phyloP scores from a whole-genome alignment of 1,140 invertebrate genomes.

The Metopolophium dirhodum region DNA sequence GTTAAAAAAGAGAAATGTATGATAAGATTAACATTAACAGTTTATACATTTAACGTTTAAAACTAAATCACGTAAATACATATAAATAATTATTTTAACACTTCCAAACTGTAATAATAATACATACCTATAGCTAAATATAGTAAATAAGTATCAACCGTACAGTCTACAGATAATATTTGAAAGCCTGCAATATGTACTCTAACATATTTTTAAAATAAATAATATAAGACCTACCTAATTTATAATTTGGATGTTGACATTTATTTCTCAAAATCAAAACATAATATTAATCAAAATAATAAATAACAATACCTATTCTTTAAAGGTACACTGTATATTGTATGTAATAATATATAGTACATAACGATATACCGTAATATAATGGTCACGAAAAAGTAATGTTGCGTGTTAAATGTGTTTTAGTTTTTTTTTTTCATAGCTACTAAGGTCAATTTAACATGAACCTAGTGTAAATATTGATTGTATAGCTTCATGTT shows the following conservation, averaged over 20 bases:
- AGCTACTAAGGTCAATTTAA: slow-evolving; percentile 34
- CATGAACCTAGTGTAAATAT: slow-evolving; percentile 46
- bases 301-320: neutral
- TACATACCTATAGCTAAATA: neutral
- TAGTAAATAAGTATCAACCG: neutral
- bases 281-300: neutral
- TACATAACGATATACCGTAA: neutral
- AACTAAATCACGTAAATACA: neutral
- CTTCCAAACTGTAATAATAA: neutral
- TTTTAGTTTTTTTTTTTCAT: neutral
- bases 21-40: neutral
- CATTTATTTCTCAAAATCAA: neutral
- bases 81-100: neutral
- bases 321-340: neutral
- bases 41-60: neutral
- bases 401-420: slow-evolving; percentile 44
- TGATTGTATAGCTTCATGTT: slow-evolving; percentile 31
- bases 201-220: neutral
- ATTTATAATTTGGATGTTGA: neutral
- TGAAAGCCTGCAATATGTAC: neutral
- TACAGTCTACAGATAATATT: neutral
- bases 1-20: neutral
- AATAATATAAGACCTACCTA: neutral
- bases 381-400: neutral
- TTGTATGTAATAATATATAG: neutral